Base-by-base conservation (phyloP, 2,113 vertebrate species). In the Callithrix jacchus region DNA sequence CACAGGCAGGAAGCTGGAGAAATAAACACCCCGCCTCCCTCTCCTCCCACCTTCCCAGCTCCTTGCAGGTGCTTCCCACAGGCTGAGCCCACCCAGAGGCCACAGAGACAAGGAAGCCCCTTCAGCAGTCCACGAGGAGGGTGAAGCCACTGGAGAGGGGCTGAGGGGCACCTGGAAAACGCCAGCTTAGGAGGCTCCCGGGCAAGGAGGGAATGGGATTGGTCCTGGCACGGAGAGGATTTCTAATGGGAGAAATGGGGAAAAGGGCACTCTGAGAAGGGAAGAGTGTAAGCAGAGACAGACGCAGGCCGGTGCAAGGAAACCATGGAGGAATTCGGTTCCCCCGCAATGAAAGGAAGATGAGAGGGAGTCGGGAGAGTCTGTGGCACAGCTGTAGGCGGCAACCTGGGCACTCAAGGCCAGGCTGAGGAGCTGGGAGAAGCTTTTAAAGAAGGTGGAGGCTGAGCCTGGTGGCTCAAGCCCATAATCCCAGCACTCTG, bases 341-440 rank as follows among this genome's bases (percentile, higher is more conserved):
- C 35, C 2, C 13, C 9, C 2, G 23, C 2, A 1, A 12, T 3
- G 23, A 13, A 27, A 30, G 25, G 6, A 25, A 73, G 56, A 45
- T 0, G 20, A 7, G 66, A 35, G 2, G n/a, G 42, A 30, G 16
- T 8, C 12, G 0, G 2, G 3, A 64, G 47, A 77, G 25, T 9
- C 49, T 16, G 42, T 18, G 18, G 8, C 42, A 37, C 42, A 40
- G 42, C 11, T 1, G 10, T n/a, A 27, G 5, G 1, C 0, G 17
- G 47, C 18, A 35, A 30, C 45, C 1, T 9, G 64, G 54, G 54
- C 12, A 6, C 52, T 2, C 27, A 5, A 17, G 76, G 23, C 47
- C 54, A 37, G 73, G 66, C 3, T 5, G 23, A 37, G 8, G 68
- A 58, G 20, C 30, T 32, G 14, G 6, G 64, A 66, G 32, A 68